Evolutionary conservation across 2,888 invertebrate species (phyloP).

Genomic region (Amblyjoppa fuscipennis): DNA sequence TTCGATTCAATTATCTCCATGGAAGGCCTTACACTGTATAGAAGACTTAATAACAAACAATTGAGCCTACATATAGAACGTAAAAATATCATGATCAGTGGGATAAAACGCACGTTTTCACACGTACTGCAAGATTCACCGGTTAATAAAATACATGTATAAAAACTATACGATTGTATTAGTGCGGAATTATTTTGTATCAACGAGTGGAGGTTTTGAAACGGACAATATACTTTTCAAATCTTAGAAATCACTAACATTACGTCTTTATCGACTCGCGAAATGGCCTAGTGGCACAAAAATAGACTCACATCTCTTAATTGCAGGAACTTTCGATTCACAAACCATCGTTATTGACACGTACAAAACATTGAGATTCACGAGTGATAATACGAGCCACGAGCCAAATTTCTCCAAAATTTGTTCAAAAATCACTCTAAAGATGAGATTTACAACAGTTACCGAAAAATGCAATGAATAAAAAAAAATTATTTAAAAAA

Average conservation of each 20-base stretch:
- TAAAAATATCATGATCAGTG: conserved; percentile 34
- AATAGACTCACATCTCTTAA: not conserved
- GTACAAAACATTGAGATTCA: conserved; percentile 7
- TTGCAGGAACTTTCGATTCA: conserved; percentile 61
- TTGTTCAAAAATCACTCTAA: not conserved
- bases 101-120: not conserved
- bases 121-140: not conserved
- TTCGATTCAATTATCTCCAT: conserved; percentile 10
- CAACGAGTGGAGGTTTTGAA: conserved; percentile 41
- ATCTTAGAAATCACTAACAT: conserved; percentile 37
- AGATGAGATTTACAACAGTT: conserved; percentile 13
- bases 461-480: conserved; percentile 51
- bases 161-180: conserved; percentile 48
- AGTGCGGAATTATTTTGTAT: not conserved
- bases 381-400: conserved; percentile 31
- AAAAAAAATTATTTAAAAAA: not conserved
- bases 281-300: conserved; percentile 39
- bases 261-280: conserved; percentile 19
- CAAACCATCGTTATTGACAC: conserved; percentile 17
- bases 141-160: conserved; percentile 52
- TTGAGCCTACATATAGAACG: conserved; percentile 35
- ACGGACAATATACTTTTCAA: conserved; percentile 28
- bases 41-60: conserved; percentile 14
- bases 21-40: not conserved
- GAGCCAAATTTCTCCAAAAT: not conserved